phyloP scores from a whole-genome alignment of 1,140 invertebrate species.

The Metopolophium dirhodum region DNA sequence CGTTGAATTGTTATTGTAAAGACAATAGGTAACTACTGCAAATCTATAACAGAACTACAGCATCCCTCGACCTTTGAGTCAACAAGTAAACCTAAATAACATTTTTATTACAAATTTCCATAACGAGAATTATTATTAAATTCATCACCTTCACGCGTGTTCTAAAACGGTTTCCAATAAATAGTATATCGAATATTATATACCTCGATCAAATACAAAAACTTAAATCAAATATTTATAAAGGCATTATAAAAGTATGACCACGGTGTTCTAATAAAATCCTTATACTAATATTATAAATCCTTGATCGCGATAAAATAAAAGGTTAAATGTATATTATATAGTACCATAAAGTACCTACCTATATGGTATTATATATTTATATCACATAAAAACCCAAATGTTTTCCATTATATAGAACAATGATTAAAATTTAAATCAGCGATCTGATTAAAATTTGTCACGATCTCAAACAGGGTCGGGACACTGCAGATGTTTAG shows the following conservation, averaged over 20 bases:
- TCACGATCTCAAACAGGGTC: background rate
- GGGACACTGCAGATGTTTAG: no score
- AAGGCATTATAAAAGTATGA: background rate
- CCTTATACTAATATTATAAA: background rate
- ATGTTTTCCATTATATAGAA: background rate
- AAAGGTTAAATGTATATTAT: background rate
- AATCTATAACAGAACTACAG: no score
- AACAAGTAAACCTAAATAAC: background rate
- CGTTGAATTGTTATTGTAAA: no score
- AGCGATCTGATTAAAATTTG: background rate
- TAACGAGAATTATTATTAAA: background rate
- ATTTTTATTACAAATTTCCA: background rate
- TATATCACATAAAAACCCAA: background rate
- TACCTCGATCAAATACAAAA: background rate
- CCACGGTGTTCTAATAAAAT: background rate
- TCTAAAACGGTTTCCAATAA: background rate
- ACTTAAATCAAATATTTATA: background rate
- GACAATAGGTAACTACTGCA: no score
- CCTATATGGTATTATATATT: background rate
- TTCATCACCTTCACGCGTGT: background rate
- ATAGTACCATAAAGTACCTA: background rate
- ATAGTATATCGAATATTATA: background rate
- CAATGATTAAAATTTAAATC: background rate
- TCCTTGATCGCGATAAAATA: background rate
- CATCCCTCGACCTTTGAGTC: background rate